Evolutionary conservation across 2,797 vertebrate species (phyloP), one percentile per base, ranked within the genome.

Genomic region (Danio choprae): DNA sequence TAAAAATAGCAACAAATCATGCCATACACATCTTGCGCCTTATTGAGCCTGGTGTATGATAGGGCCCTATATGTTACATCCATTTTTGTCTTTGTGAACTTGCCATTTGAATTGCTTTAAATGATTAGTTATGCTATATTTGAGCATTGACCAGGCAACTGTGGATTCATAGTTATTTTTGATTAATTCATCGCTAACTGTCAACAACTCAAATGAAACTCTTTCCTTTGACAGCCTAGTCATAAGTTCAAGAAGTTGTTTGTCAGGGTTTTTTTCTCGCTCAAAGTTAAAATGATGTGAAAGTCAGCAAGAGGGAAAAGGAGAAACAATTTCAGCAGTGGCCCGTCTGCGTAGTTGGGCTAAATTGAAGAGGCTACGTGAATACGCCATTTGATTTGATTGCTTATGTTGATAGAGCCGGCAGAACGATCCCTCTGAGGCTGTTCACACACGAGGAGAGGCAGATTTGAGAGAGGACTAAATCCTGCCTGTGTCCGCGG

Each of bases 341-440:
- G 46, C 44, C 55, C 13, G 18, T 79, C 77, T 70, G 65, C 15
- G 20, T 63, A 53, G 46, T 53, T 41, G 5, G 8, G 36, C 67
- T 55, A 62, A 79, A 70, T 71, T 79, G 67, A 63, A 70, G 44
- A 71, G 59, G 2, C 68, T n/a, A 44, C 38, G 43, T 60, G 55
- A 60, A 60, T 22, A 77, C 41, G 8, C n/a, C 29, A 16, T 51
- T 71, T 70, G 71, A 74, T 83, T 79, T 60, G 71, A 83, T 68
- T 62, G 77, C 72, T 79, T 62, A 70, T 56, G 64, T 58, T 43
- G 77, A 67, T 44, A 74, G 60, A 75, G 77, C n/a, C n/a, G 8
- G 77, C 50, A 74, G 60, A 62, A 64, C 18, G 55, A 40, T 78
- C 51, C 58, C 80, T 72, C 41, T 12, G 22, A 65, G 50, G 22